A percentile compares a stretch with the other conserved stretches of the same genome.
Evolutionary conservation across 2,888 invertebrate species (phyloP).

Genomic region (Serrognathus titanus): DNA sequence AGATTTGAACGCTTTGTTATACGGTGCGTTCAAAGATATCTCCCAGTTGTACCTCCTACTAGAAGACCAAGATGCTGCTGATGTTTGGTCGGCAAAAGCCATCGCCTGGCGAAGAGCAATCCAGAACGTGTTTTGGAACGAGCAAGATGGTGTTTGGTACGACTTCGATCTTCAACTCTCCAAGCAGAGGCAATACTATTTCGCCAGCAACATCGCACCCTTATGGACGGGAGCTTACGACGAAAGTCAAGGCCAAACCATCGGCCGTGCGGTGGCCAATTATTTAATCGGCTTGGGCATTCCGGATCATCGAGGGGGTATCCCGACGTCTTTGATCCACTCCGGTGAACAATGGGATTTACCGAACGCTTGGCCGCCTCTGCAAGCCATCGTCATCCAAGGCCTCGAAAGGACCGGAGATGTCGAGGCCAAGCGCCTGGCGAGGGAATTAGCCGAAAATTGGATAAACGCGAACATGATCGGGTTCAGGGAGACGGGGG

Average conservation of each 20-base stretch:
- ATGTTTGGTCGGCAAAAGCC: constrained; percentile 54
- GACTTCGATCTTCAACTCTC: constrained; percentile 66
- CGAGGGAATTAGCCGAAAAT: constrained; percentile 61
- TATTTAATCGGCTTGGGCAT: constrained; percentile 8
- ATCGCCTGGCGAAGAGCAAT: constrained; percentile 60
- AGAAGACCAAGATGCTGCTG: constrained; percentile 50
- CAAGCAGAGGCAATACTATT: constrained; percentile 51
- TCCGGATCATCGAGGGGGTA: constrained; percentile 54
- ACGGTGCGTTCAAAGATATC: constrained; percentile 63
- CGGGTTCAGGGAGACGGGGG: constrained; percentile 57
- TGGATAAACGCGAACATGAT: constrained; percentile 68
- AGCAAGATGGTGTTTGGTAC: constrained; percentile 73
- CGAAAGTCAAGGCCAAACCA: not conserved
- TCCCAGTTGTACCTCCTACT: constrained; percentile 58
- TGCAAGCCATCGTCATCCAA: constrained; percentile 70
- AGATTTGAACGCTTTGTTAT: constrained; percentile 77
- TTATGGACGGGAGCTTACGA: constrained; percentile 59
- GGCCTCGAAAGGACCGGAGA: constrained; percentile 54
- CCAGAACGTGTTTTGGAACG: constrained; percentile 70
- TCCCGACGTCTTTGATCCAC: constrained; percentile 62
- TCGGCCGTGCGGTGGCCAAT: not conserved
- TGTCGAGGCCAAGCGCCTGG: constrained; percentile 55
- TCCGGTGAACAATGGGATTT: constrained; percentile 79
- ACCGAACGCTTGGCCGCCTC: constrained; percentile 84
- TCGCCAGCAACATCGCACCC: constrained; percentile 61